Conservation (phyloP, 2,888 invertebrate species). For the Bombyx huttoni region DNA sequence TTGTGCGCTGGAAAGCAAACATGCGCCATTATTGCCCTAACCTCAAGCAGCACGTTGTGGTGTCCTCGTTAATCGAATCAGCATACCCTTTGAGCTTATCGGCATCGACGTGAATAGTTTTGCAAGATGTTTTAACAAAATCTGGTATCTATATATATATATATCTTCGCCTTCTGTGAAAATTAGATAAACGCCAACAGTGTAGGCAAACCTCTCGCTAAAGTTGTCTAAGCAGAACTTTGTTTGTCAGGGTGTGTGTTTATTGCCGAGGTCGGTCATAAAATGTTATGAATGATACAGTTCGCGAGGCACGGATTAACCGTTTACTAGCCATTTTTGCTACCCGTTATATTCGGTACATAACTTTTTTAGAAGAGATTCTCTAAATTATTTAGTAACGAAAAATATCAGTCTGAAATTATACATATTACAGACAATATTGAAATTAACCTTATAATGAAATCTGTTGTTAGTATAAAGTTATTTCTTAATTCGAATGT, state of each 20-base stretch:
- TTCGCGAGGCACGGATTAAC: conserved; percentile 37
- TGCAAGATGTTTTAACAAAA: too few relatives aligned
- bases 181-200: conserved; percentile 8
- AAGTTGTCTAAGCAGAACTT: conserved; percentile 33
- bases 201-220: conserved; percentile 11
- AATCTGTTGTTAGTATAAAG: background rate
- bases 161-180: too few relatives aligned
- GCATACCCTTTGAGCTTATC: too few relatives aligned
- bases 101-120: too few relatives aligned
- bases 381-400: background rate
- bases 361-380: too few relatives aligned
- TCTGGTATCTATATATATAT: too few relatives aligned
- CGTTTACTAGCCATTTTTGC: conserved; percentile 34
- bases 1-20: too few relatives aligned
- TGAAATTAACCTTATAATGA: background rate
- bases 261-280: conserved; percentile 41
- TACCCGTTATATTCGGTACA: conserved; percentile 23
- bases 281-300: conserved; percentile 53
- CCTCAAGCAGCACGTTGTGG: too few relatives aligned
- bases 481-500: too few relatives aligned
- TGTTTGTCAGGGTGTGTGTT: conserved; percentile 38
- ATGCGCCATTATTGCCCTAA: too few relatives aligned
- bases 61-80: too few relatives aligned
- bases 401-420: background rate
- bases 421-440: background rate